A percentile compares a stretch with the other conserved stretches of the same genome.
phyloP scores from a whole-genome alignment of 2,113 vertebrate genomes.

The Fregetta grallaria region DNA sequence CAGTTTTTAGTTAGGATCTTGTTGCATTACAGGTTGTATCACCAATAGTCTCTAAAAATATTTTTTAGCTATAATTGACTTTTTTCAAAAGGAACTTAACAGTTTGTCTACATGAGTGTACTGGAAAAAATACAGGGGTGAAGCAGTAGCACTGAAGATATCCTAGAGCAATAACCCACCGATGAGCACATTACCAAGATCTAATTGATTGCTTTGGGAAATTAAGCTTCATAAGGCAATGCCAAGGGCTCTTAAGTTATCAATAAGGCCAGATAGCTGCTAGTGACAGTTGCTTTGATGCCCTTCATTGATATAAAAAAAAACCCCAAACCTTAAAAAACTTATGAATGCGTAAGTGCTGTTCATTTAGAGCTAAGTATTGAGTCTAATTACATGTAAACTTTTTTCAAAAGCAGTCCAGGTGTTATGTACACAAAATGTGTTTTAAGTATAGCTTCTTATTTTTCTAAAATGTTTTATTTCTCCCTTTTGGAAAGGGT shows the following conservation, averaged over 20 bases:
- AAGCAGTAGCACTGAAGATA: slow-evolving; percentile 1
- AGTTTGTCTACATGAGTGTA: not conserved
- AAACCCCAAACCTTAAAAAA: not conserved
- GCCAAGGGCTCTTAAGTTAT: slow-evolving; percentile 45
- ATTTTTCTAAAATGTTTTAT: not conserved
- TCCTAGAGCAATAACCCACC: slow-evolving; percentile 42
- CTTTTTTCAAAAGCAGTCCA: not conserved
- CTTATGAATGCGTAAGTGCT: not conserved
- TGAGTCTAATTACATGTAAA: not conserved
- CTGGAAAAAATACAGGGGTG: not conserved
- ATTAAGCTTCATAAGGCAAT: slow-evolving; percentile 59
- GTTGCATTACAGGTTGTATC: not conserved
- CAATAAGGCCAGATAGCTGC: slow-evolving; percentile 47
- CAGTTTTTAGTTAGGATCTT: not conserved
- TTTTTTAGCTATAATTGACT: not conserved
- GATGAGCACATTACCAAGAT: not conserved
- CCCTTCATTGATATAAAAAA: slow-evolving; percentile 14
- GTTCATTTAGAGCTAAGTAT: not conserved
- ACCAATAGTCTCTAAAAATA: not conserved
- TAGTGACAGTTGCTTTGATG: slow-evolving; percentile 47
- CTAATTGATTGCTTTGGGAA: slow-evolving; percentile 69
- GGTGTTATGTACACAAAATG: not conserved
- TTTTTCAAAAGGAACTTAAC: not conserved
- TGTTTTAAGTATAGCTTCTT: not conserved
- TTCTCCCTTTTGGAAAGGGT: not conserved